These are phyloP conservation scores for Nezara viridula DNA, from an alignment of 2,888 invertebrate genomes.

Conservation along the genomic window DNA sequence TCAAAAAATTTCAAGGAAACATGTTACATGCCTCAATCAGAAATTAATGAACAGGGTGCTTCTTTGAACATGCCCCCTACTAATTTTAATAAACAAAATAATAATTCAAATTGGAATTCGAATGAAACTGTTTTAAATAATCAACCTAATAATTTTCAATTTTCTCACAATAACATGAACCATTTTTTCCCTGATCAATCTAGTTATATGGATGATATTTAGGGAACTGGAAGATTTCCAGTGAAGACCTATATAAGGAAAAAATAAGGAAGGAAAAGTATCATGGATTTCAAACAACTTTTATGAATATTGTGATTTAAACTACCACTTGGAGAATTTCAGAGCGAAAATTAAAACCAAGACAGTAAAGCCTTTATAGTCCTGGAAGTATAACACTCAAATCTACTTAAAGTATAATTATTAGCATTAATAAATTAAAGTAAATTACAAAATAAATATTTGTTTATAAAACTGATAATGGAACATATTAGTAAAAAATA, in stretches of 20 bases:
- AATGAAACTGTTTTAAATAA: slow-evolving; percentile 5
- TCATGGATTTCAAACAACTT: too few relatives aligned
- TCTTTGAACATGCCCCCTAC: neutral
- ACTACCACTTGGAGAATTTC: too few relatives aligned
- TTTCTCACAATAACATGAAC: neutral
- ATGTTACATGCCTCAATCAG: neutral
- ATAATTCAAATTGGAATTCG: neutral
- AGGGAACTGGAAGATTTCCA: neutral
- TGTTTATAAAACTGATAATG: too few relatives aligned
- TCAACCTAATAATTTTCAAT: neutral
- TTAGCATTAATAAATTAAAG: too few relatives aligned
- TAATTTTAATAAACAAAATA: neutral
- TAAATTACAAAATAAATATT: too few relatives aligned
- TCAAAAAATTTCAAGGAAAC: neutral
- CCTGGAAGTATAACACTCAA: too few relatives aligned
- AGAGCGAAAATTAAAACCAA: too few relatives aligned
- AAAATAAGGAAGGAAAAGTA: neutral
- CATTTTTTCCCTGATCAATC: neutral
- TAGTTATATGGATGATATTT: neutral
- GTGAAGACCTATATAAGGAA: neutral
- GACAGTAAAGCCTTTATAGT: too few relatives aligned
- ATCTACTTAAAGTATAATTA: too few relatives aligned
- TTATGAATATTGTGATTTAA: too few relatives aligned
- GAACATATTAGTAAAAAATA: too few relatives aligned
- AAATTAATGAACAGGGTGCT: neutral